Base-by-base conservation (phyloP, 2,113 vertebrate genomes). In the Colaptes auratus region DNA sequence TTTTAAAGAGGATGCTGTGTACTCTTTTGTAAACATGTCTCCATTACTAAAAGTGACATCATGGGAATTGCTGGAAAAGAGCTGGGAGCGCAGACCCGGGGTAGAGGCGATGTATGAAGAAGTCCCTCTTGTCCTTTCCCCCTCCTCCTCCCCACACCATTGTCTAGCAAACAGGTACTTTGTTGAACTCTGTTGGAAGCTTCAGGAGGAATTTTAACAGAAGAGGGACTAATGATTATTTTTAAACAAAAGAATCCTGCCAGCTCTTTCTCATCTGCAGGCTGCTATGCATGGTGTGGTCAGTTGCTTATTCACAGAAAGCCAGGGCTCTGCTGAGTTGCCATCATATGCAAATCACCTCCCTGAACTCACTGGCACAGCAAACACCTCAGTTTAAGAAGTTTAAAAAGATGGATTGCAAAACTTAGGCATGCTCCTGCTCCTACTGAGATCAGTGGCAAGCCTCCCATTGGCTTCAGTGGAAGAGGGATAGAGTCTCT, bases 31-130 rank as follows among this genome's bases (percentile, higher is more conserved):
- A 90, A 95, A 88, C 74, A 19, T 53, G 73, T 89, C 72, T 89
- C 82, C 58, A 13, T 76, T 65, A 69, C 42, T 69, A 42, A 69
- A 82, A 96, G 83, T 86, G 93, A 91, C 96, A 96, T 92, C 87
- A 93, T 97, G 91, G 96, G 94, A 97, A 96, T 66, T 2, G 11
- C 73, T 91, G 86, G 85, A 71, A 95, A 73, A 7, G 31, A 72
- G 88, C 67, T 70, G 36, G 60, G 55, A 61, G 72, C 52, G 48
- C 65, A 76, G 89, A 89, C 30, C 36, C 42, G 1, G 56, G 63
- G 39, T 1, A 78, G 58, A 78, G 24, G 17, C 2, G 1, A 60
- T 82, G 59, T 67, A 63, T 63, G 93, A 91, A 93, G 76, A 86
- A 88, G 42, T 39, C 15, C 48, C 61, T 65, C 71, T 91, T 4